Conservation (phyloP, 2,113 vertebrate species). For the Cavia aperea region DNA sequence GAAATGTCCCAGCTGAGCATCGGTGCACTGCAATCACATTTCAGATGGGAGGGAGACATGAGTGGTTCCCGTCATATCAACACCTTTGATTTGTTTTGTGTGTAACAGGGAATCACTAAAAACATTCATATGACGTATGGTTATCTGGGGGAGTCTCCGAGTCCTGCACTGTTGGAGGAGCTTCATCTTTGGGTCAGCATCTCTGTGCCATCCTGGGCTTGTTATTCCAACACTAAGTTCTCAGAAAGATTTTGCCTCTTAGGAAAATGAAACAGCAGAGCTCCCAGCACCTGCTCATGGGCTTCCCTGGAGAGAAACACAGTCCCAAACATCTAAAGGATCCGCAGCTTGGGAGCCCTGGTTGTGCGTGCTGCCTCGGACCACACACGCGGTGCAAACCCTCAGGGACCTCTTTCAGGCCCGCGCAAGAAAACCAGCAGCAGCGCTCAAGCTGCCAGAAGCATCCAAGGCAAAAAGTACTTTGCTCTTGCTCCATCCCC, state of each 20-base stretch:
- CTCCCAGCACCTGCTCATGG: not conserved
- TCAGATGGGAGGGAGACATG: not conserved
- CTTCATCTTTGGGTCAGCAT: not conserved
- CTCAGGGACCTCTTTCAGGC: not conserved
- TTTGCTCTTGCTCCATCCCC: not conserved
- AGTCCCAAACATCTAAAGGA: not conserved
- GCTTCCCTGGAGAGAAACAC: slow-evolving; percentile 29
- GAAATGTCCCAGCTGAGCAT: not conserved
- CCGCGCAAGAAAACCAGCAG: not conserved
- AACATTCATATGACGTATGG: not conserved
- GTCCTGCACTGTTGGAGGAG: not conserved
- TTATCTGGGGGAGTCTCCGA: not conserved
- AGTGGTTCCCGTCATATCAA: not conserved
- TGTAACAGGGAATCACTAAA: not conserved
- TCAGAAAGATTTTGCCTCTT: not conserved
- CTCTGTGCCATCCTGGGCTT: not conserved
- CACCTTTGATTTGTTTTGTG: not conserved
- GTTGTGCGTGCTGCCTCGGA: not conserved
- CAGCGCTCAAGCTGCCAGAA: not conserved
- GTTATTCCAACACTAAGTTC: not conserved
- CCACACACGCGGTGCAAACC: not conserved
- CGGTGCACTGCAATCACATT: not conserved
- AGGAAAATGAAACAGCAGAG: not conserved
- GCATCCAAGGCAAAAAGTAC: not conserved
- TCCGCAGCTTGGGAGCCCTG: not conserved